Conservation (phyloP, 2,797 vertebrate genomes). For the Cirrhinus molitorella region DNA sequence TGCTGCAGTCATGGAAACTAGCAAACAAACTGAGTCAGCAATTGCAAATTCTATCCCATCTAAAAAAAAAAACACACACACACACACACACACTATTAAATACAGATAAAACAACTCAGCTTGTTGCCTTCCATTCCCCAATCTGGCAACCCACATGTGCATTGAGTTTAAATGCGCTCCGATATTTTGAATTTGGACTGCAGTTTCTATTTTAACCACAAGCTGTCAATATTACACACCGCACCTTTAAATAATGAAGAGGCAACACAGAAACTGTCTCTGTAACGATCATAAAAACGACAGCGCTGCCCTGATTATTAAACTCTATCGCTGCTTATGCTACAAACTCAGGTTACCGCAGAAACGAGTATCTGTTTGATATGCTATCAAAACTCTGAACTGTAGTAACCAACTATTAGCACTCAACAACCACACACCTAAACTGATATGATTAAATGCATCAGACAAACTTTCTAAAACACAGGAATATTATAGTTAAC, state of each 20-base stretch:
- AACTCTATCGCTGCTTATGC: conserved; percentile 18
- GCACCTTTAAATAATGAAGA: not conserved
- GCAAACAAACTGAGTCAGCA: not conserved
- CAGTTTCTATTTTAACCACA: not conserved
- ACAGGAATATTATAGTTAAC: not conserved
- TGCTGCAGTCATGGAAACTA: too few relatives aligned
- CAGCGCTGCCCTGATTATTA: not conserved
- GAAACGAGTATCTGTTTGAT: conserved; percentile 32
- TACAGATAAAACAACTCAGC: not conserved
- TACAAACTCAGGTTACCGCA: not conserved
- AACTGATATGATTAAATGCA: not conserved
- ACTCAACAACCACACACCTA: conserved; percentile 6
- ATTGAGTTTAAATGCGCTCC: not conserved
- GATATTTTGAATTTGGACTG: not conserved
- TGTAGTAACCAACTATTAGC: not conserved
- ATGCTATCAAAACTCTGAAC: conserved; percentile 23
- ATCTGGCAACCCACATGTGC: not conserved
- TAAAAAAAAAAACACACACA: not conserved
- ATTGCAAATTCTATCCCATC: not conserved
- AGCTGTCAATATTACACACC: not conserved
- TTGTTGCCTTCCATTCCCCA: not conserved
- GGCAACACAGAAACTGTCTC: not conserved
- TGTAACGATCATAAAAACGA: not conserved
- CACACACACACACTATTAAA: not conserved
- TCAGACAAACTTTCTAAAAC: not conserved